phyloP scores from a whole-genome alignment of 2,113 vertebrate species.

The Loxodonta africana region DNA sequence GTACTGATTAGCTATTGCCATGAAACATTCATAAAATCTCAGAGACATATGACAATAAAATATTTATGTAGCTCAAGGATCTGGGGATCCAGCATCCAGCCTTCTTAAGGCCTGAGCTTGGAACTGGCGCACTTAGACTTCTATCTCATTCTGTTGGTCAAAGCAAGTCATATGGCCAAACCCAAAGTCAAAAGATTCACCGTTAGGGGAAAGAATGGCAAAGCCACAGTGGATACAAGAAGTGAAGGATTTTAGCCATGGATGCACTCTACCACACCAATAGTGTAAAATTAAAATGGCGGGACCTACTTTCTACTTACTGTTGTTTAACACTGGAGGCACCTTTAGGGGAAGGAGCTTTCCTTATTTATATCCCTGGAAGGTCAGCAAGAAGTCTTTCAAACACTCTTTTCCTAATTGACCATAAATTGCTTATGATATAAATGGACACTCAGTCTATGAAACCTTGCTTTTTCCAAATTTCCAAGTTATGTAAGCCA shows the following conservation, averaged over 20 bases:
- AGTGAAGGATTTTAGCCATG: background rate
- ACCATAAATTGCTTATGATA: conserved; percentile 53
- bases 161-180: background rate
- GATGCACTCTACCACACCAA: background rate
- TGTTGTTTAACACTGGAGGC: conserved; percentile 26
- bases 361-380: conserved; percentile 68
- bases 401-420: conserved; percentile 62
- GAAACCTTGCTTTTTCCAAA: conserved; percentile 72
- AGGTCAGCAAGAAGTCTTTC: conserved; percentile 67
- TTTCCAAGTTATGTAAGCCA: conserved; percentile 44
- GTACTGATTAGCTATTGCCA: background rate
- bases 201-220: background rate
- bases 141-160: background rate
- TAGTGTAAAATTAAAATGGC: conserved; percentile 13
- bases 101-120: background rate
- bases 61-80: background rate
- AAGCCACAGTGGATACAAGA: background rate
- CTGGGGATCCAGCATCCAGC: background rate
- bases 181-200: background rate
- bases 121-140: background rate
- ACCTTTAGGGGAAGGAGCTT: background rate
- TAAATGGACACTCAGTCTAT: conserved; percentile 75
- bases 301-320: background rate
- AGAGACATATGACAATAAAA: background rate
- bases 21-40: background rate